Evolutionary conservation across 64 coral and sea anemone genomes (phyloP).

Genomic region (Pocillopora damicornis): DNA sequence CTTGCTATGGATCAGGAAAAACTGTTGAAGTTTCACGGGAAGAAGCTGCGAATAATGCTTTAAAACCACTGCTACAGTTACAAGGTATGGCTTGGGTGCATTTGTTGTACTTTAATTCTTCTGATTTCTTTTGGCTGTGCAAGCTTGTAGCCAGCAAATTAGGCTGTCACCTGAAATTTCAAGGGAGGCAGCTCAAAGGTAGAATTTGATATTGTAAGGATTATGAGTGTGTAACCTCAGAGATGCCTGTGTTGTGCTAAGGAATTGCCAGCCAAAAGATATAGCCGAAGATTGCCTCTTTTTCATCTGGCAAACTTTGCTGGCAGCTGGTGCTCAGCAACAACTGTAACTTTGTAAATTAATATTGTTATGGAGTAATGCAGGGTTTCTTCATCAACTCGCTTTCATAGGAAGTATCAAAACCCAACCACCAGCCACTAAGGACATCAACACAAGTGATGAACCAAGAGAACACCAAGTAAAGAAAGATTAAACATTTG

Average conservation of each 20-base stretch:
- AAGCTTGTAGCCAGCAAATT: too few relatives aligned
- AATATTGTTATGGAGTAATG: neutral
- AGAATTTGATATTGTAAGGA: too few relatives aligned
- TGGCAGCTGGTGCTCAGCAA: too few relatives aligned
- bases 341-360: too few relatives aligned
- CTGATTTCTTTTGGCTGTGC: too few relatives aligned
- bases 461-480: constrained; percentile 7
- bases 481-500: constrained; percentile 1
- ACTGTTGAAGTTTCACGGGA: constrained; percentile 58
- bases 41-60: constrained; percentile 65
- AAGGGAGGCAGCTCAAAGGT: too few relatives aligned
- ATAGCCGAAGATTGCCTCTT: too few relatives aligned
- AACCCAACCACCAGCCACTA: neutral
- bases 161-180: too few relatives aligned
- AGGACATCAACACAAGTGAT: neutral
- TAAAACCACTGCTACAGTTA: constrained; percentile 35
- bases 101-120: neutral
- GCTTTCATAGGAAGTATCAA: neutral
- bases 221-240: too few relatives aligned
- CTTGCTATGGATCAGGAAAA: constrained; percentile 64
- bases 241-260: too few relatives aligned
- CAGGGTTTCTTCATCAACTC: neutral
- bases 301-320: too few relatives aligned
- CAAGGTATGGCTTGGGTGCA: neutral
- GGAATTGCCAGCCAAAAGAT: too few relatives aligned